Percentiles rank a stretch among this genome's conserved stretches.
phyloP scores from a whole-genome alignment of 2,113 vertebrate species.

The Ia io region DNA sequence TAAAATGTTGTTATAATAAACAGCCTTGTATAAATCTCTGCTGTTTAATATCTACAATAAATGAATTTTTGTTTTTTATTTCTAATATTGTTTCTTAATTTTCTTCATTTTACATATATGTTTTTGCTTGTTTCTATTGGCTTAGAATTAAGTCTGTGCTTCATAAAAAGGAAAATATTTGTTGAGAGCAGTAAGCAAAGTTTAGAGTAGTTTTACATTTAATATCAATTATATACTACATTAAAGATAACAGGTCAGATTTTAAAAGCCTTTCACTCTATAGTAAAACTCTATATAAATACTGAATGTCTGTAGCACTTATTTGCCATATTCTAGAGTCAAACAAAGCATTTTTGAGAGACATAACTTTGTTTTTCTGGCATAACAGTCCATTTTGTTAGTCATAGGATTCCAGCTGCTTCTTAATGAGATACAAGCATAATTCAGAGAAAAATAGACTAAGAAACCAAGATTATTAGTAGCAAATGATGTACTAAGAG shows the following conservation, averaged over 20 bases:
- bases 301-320: not conserved
- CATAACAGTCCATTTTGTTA: slow-evolving; percentile 49
- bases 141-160: not conserved
- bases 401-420: slow-evolving; percentile 40
- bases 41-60: not conserved
- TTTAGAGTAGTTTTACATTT: not conserved
- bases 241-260: not conserved
- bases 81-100: not conserved
- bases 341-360: slow-evolving; percentile 25
- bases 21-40: not conserved
- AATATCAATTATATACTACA: not conserved
- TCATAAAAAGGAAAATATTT: slow-evolving; percentile 25
- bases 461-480: slow-evolving; percentile 22
- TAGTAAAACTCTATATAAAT: not conserved
- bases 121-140: not conserved
- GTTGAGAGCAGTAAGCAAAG: not conserved
- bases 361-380: slow-evolving; percentile 14
- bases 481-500: not conserved
- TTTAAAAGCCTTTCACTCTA: not conserved
- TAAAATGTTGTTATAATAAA: not conserved
- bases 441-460: slow-evolving; percentile 55
- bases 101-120: not conserved
- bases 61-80: not conserved
- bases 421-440: slow-evolving; percentile 54
- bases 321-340: slow-evolving; percentile 8